These are phyloP conservation scores for Chloroclysta siterata DNA, from an alignment of 2,888 invertebrate genomes.

Conservation along the genomic window DNA sequence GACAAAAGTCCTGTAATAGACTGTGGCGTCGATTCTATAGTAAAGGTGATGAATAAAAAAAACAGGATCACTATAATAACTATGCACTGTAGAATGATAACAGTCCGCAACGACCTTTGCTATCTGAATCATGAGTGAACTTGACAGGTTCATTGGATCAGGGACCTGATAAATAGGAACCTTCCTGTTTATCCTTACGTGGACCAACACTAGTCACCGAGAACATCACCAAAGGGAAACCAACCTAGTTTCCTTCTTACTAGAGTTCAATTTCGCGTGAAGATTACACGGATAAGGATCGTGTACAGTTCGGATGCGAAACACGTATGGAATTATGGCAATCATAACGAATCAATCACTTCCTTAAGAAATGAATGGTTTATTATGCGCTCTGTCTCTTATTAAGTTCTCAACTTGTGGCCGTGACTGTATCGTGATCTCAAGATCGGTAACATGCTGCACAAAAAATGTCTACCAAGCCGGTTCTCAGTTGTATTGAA, in stretches of 20 bases:
- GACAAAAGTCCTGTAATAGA: too few relatives aligned
- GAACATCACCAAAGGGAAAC: slow-evolving; percentile 43
- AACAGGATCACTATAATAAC: too few relatives aligned
- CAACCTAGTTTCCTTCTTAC: slow-evolving; percentile 31
- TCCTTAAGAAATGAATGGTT: slow-evolving; percentile 56
- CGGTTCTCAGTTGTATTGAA: neutral
- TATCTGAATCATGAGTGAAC: slow-evolving; percentile 58
- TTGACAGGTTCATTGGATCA: slow-evolving; percentile 60
- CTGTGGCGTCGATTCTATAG: too few relatives aligned
- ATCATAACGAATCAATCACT: slow-evolving; percentile 64
- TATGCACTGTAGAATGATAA: neutral
- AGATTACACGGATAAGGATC: slow-evolving; percentile 41
- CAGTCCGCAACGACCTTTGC: slow-evolving; percentile 34
- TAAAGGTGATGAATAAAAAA: too few relatives aligned
- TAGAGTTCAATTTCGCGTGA: slow-evolving; percentile 26
- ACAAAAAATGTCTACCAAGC: slow-evolving; percentile 8
- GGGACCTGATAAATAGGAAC: slow-evolving; percentile 64
- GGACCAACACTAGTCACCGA: slow-evolving; percentile 55
- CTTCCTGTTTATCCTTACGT: slow-evolving; percentile 77
- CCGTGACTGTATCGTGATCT: slow-evolving; percentile 18
- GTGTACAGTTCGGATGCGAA: slow-evolving; percentile 61
- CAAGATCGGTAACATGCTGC: neutral
- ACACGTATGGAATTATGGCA: slow-evolving; percentile 72
- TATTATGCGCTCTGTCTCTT: slow-evolving; percentile 39
- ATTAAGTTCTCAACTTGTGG: slow-evolving; percentile 26